These are phyloP conservation scores for Holcopasites calliopsidis DNA, from an alignment of 1,140 invertebrate species.

Conservation along the genomic window DNA sequence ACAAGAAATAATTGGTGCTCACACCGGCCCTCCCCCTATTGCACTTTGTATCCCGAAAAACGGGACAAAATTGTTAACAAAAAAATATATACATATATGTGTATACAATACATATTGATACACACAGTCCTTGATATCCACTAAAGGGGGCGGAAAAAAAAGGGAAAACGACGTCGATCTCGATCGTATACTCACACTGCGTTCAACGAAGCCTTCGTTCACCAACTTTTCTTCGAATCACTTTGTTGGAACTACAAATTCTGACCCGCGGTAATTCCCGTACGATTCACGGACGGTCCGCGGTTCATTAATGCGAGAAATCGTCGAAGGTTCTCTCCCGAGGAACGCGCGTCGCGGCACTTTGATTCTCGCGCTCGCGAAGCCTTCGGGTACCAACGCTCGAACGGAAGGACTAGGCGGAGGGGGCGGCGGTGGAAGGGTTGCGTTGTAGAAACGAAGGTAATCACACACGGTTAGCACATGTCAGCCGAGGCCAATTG, in stretches of 20 bases:
- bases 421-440: constrained; percentile 6
- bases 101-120: too few species aligned
- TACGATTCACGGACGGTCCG: background rate
- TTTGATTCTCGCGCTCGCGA: constrained; percentile 54
- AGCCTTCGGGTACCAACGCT: background rate
- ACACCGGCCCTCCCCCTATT: background rate
- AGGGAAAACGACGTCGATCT: background rate
- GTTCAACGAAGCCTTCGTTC: constrained; percentile 3
- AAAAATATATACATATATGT: constrained; percentile 10
- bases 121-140: background rate
- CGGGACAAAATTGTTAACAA: constrained; percentile 2
- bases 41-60: constrained; percentile 30
- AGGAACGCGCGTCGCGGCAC: constrained; percentile 13
- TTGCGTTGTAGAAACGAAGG: constrained; percentile 44
- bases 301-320: background rate
- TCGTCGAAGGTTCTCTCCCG: too few species aligned
- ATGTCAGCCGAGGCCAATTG: constrained; percentile 71
- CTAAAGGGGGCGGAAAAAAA: background rate
- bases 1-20: constrained; percentile 67
- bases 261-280: background rate
- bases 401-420: background rate
- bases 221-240: background rate
- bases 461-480: constrained; percentile 73
- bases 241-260: background rate
- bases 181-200: background rate